A percentile compares a stretch with the other conserved stretches of the same genome.
Conservation (phyloP, 2,797 vertebrate genomes). For the Enteromius unitaeniatus region DNA sequence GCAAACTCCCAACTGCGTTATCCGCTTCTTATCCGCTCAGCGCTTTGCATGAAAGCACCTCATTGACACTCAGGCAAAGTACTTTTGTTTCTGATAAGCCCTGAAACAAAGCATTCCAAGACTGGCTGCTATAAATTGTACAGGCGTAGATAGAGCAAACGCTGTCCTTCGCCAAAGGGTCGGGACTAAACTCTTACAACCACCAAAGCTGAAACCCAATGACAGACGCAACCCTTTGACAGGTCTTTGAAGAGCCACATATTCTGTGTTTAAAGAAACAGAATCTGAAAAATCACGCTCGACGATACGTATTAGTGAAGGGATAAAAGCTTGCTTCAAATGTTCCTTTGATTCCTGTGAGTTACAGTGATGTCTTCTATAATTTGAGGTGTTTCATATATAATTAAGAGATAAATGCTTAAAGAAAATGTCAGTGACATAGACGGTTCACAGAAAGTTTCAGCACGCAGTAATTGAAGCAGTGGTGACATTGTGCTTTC, state of each 20-base stretch:
- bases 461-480: constrained; percentile 9
- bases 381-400: constrained; percentile 18
- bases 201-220: neutral
- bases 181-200: constrained; percentile 3
- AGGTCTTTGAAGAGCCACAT: constrained; percentile 16
- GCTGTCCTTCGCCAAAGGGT: constrained; percentile 31
- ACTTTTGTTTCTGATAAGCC: constrained; percentile 56
- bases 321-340: constrained; percentile 12
- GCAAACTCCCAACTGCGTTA: constrained; percentile 24
- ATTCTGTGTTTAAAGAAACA: constrained; percentile 1
- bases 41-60: constrained; percentile 46
- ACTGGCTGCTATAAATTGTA: constrained; percentile 48
- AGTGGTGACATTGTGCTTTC: neutral
- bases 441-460: neutral
- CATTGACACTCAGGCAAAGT: constrained; percentile 44
- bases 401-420: constrained; percentile 39
- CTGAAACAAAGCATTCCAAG: constrained; percentile 36
- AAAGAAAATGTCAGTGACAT: constrained; percentile 15
- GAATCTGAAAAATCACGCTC: neutral
- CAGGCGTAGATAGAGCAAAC: constrained; percentile 27
- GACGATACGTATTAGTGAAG: constrained; percentile 14
- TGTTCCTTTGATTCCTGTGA: neutral
- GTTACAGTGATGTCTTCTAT: neutral
- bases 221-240: constrained; percentile 1
- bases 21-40: constrained; percentile 32